Evolutionary conservation across 1,140 invertebrate species (phyloP).

Genomic region (Ceratina australensis): DNA sequence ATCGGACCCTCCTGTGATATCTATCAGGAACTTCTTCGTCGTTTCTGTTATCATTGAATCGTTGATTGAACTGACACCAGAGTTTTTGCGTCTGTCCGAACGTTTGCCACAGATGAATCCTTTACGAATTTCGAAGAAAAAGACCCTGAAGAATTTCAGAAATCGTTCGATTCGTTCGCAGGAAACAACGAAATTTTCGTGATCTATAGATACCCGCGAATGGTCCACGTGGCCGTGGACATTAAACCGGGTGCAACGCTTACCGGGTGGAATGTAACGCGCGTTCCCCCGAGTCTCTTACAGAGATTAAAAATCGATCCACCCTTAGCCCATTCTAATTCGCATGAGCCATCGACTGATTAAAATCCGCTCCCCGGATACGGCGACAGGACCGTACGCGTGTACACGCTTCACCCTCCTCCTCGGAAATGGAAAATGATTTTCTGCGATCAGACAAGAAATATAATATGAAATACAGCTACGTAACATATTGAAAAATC

Average conservation of each 20-base stretch:
- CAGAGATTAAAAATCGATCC: slow-evolving; percentile 68
- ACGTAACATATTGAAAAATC: not conserved
- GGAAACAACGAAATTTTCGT: no score
- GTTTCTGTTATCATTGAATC: not conserved
- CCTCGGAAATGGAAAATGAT: slow-evolving; percentile 33
- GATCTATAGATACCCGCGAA: no score
- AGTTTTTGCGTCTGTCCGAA: no score
- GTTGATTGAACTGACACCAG: no score
- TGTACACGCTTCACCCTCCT: not conserved
- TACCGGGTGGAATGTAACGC: slow-evolving; percentile 28
- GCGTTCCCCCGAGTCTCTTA: slow-evolving; percentile 50
- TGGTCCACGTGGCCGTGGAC: not conserved
- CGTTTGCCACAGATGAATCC: no score
- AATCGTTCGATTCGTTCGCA: no score
- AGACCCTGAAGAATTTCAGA: no score
- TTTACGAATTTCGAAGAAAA: no score
- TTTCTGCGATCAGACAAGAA: slow-evolving; percentile 21
- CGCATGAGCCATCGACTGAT: slow-evolving; percentile 58
- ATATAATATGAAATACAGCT: no score
- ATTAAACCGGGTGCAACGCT: slow-evolving; percentile 8
- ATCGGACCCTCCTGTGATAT: not conserved
- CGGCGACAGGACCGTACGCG: slow-evolving; percentile 14
- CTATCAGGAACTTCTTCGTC: not conserved
- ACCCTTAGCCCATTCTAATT: slow-evolving; percentile 48
- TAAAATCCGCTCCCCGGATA: slow-evolving; percentile 45